phyloP scores from a whole-genome alignment of 2,888 invertebrate species.

The Apamea anceps region DNA sequence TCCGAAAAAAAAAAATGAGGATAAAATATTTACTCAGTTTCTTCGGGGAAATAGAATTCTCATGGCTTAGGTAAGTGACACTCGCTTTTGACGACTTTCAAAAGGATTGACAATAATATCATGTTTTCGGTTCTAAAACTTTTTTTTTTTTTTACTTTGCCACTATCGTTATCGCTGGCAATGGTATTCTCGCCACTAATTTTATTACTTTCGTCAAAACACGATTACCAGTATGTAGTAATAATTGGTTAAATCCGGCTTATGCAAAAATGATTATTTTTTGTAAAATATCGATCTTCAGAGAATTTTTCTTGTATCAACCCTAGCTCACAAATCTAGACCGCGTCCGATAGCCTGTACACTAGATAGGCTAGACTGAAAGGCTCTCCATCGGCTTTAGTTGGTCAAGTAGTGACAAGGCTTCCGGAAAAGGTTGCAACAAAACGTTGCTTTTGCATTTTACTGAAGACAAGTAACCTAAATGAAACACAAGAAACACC shows the following conservation, averaged over 20 bases:
- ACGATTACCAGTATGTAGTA: background rate
- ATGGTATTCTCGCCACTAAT: background rate
- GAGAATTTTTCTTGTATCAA: background rate
- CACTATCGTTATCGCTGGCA: background rate
- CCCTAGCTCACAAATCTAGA: conserved; percentile 40
- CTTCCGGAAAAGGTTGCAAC: conserved; percentile 25
- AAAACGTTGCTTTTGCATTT: background rate
- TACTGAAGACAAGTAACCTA: background rate
- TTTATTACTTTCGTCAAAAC: background rate
- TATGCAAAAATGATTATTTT: too few species aligned
- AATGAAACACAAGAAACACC: too few species aligned
- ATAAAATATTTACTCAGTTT: background rate
- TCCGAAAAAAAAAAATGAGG: background rate
- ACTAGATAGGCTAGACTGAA: conserved; percentile 29
- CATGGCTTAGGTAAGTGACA: too few species aligned
- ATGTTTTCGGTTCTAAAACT: too few species aligned
- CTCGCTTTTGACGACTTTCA: too few species aligned
- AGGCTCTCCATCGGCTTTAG: conserved; percentile 46
- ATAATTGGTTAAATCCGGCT: background rate
- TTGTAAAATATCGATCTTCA: background rate
- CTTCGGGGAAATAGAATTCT: too few species aligned
- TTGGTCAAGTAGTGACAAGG: conserved; percentile 57
- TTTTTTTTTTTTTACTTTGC: background rate
- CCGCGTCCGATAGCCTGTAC: conserved; percentile 21
- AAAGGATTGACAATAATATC: background rate